A percentile compares a stretch with the other conserved stretches of the same genome.
These are phyloP conservation scores for Zapornia atra DNA, from an alignment of 2,113 vertebrate species.

Conservation along the genomic window DNA sequence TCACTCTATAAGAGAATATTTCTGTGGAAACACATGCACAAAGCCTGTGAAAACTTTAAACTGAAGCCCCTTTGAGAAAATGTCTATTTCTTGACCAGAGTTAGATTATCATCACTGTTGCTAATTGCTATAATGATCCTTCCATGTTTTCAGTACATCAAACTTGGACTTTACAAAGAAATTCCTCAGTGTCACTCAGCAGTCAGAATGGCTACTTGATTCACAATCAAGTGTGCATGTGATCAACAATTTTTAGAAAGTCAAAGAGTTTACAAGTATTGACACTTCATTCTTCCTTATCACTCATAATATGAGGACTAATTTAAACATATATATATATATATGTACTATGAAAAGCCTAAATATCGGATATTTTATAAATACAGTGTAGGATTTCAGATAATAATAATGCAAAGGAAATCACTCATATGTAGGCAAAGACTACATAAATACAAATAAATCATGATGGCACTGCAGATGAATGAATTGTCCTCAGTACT, in stretches of 20 bases:
- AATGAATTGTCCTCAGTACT: not conserved
- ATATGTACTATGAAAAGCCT: not conserved
- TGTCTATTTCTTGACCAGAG: not conserved
- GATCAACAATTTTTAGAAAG: not conserved
- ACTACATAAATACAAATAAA: slow-evolving; percentile 9
- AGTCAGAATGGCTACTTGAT: not conserved
- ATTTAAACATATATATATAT: not conserved
- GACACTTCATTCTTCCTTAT: not conserved
- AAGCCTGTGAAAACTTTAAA: not conserved
- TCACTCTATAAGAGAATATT: not conserved
- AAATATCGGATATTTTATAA: not conserved
- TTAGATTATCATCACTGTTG: not conserved
- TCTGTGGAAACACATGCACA: not conserved
- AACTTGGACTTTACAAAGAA: not conserved
- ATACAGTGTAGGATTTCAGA: not conserved
- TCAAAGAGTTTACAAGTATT: not conserved
- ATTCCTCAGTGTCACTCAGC: not conserved
- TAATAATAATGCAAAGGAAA: not conserved
- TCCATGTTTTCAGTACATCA: not conserved
- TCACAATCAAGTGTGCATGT: not conserved
- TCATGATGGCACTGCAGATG: not conserved
- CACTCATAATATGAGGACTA: not conserved
- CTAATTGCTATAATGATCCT: not conserved
- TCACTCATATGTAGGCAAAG: not conserved
- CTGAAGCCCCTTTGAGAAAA: not conserved